These are phyloP conservation scores for Drosophila maculinotata DNA, from an alignment of 2,888 invertebrate species.

Conservation along the genomic window DNA sequence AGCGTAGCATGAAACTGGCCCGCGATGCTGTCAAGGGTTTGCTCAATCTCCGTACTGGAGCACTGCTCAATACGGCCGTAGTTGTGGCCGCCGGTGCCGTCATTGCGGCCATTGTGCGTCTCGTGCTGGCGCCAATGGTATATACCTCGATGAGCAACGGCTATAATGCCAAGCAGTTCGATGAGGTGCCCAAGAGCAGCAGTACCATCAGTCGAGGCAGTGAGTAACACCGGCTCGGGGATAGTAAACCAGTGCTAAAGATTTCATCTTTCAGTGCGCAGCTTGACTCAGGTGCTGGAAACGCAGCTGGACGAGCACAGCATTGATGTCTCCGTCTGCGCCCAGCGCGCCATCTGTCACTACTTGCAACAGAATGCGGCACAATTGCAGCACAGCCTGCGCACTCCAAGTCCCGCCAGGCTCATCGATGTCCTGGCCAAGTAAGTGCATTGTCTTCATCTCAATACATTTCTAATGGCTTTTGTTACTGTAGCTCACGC, in stretches of 20 bases:
- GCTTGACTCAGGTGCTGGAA: conserved; percentile 85
- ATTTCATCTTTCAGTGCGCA: conserved; percentile 56
- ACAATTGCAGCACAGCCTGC: conserved; percentile 14
- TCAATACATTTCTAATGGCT: neutral
- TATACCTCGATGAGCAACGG: conserved; percentile 39
- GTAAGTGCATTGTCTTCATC: conserved; percentile 64
- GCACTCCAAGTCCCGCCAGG: conserved; percentile 84
- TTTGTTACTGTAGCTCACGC: conserved; percentile 68
- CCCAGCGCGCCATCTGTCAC: conserved; percentile 87
- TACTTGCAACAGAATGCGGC: conserved; percentile 85
- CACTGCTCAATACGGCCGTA: conserved; percentile 86
- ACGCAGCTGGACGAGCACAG: conserved; percentile 86
- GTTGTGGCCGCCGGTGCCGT: conserved; percentile 86
- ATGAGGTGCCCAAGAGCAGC: conserved; percentile 3
- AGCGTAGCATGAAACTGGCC: conserved; percentile 83
- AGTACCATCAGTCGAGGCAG: conserved; percentile 34
- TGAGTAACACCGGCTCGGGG: conserved; percentile 18
- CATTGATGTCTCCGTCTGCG: conserved; percentile 87
- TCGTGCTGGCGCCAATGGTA: conserved; percentile 60
- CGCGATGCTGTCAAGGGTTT: conserved; percentile 79
- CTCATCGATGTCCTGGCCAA: conserved; percentile 86
- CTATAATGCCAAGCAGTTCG: conserved; percentile 24
- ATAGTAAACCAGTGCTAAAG: neutral
- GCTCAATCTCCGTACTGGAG: conserved; percentile 87
- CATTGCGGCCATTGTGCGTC: conserved; percentile 68